Conservation (phyloP, 2,888 invertebrate species). For the Balanococcus diminutus region DNA sequence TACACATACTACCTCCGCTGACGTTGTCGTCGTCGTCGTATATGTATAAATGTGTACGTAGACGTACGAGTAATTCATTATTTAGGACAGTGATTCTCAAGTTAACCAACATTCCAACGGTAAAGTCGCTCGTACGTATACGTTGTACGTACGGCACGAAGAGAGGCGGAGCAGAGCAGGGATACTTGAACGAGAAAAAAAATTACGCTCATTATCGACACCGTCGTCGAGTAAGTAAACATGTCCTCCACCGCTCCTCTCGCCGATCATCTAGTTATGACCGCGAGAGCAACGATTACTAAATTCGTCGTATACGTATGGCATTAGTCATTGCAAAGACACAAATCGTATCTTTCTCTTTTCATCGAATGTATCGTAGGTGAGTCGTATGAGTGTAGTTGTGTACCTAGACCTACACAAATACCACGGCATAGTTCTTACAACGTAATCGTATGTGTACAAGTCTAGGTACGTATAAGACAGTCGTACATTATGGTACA, state of each 20-base stretch:
- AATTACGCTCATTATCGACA: constrained; percentile 21
- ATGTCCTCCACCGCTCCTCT: not conserved
- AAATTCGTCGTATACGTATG: not conserved
- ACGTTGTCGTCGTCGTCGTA: not conserved
- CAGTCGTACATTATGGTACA: too few relatives aligned
- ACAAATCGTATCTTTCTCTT: not conserved
- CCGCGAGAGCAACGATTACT: not conserved
- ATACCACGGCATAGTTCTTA: too few relatives aligned
- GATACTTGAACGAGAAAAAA: not conserved
- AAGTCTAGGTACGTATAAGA: not conserved
- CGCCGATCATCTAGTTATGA: not conserved
- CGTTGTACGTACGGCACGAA: not conserved
- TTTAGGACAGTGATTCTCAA: constrained; percentile 31
- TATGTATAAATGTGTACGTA: not conserved
- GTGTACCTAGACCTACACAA: not conserved
- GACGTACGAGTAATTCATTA: constrained; percentile 1
- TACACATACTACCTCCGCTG: not conserved
- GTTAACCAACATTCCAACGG: constrained; percentile 27
- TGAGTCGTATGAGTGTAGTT: not conserved
- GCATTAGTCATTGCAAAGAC: not conserved
- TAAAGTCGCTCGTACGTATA: not conserved
- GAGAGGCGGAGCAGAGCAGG: not conserved
- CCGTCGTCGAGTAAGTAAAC: not conserved
- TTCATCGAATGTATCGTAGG: not conserved
- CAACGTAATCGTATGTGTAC: not conserved